These are phyloP conservation scores for Cisticola juncidis DNA, from an alignment of 2,113 vertebrate species.

Conservation along the genomic window DNA sequence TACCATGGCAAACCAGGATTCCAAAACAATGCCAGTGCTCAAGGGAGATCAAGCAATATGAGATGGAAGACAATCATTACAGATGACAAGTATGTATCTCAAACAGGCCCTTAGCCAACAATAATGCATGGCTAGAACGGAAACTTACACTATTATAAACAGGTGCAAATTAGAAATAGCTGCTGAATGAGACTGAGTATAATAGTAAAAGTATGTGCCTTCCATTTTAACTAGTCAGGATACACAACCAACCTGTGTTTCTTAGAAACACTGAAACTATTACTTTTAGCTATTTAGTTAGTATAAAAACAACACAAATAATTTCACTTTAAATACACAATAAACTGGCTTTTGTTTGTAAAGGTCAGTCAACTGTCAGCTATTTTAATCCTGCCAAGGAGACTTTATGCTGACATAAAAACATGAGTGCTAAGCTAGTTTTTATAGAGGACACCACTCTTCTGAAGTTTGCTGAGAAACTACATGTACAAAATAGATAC, in stretches of 20 bases:
- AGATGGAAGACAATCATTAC: neutral
- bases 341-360: neutral
- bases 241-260: neutral
- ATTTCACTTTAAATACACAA: neutral
- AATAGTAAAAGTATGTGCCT: neutral
- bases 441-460: neutral
- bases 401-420: neutral
- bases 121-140: neutral
- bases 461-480: neutral
- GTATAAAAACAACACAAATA: neutral
- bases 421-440: neutral
- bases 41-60: neutral
- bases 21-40: neutral
- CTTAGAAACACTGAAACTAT: neutral
- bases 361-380: neutral
- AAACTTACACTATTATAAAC: neutral
- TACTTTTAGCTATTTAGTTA: neutral
- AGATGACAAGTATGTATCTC: neutral
- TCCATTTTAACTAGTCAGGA: neutral
- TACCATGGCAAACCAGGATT: neutral
- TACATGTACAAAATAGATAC: neutral
- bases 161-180: neutral
- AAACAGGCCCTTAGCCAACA: neutral
- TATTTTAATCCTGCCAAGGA: neutral
- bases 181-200: neutral